Conservation (phyloP, 2,888 invertebrate genomes). For the Ochlodes sylvanus region DNA sequence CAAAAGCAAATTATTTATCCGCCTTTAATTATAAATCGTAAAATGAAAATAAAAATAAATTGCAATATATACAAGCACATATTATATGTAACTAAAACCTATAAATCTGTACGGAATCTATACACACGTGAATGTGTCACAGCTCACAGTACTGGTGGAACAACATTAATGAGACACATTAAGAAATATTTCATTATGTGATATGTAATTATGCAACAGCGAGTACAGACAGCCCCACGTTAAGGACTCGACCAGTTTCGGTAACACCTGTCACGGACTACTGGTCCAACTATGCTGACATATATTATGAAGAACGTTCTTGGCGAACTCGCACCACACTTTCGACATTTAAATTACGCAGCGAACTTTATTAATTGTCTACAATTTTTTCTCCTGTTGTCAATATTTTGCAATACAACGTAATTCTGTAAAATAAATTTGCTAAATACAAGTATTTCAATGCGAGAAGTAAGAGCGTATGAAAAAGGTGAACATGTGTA, state of each 20-base stretch:
- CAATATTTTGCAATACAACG: background rate
- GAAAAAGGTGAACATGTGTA: too few relatives aligned
- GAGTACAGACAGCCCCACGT: background rate
- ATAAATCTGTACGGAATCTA: background rate
- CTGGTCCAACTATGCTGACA: conserved; percentile 15
- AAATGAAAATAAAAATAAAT: too few relatives aligned
- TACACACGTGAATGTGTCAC: background rate
- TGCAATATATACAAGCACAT: too few relatives aligned
- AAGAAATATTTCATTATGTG: conserved; percentile 22
- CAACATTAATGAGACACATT: conserved; percentile 18
- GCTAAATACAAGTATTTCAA: too few relatives aligned
- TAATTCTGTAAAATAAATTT: background rate
- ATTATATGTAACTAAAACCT: too few relatives aligned
- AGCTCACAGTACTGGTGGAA: conserved; percentile 4
- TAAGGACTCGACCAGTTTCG: conserved; percentile 8
- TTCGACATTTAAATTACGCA: background rate
- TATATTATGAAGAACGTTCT: background rate
- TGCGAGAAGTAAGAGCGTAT: too few relatives aligned
- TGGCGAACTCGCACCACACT: background rate
- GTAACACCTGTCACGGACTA: conserved; percentile 13
- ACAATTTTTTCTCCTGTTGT: too few relatives aligned
- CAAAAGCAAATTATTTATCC: too few relatives aligned
- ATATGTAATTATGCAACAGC: conserved; percentile 16
- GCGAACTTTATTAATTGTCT: background rate
- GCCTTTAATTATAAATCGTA: too few relatives aligned